phyloP scores from a whole-genome alignment of 2,888 invertebrate genomes.

The Hirtodrosophila trivittata region DNA sequence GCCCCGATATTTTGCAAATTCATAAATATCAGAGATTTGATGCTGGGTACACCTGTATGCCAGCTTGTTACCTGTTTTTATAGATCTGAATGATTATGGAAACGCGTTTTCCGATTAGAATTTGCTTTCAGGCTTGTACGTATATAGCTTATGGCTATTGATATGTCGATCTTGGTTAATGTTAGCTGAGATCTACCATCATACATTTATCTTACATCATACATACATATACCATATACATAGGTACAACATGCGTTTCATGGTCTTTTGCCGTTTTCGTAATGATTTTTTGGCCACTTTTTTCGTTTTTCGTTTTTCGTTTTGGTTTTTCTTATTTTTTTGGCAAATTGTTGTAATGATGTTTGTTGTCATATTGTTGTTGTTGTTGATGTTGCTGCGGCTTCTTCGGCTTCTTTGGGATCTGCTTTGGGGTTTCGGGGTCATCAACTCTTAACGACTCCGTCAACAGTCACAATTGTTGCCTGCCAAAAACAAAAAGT shows the following conservation, averaged over 20 bases:
- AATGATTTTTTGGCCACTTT: constrained; percentile 39
- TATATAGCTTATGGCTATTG: too few species aligned
- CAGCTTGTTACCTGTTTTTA: too few species aligned
- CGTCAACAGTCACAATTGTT: constrained; percentile 35
- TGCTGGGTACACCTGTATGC: too few species aligned
- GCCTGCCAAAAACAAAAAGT: constrained; percentile 31
- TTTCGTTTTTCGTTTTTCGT: constrained; percentile 6
- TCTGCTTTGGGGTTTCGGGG: constrained; percentile 67
- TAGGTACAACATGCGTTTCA: constrained; percentile 24
- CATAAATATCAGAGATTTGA: too few species aligned
- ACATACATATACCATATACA: background rate
- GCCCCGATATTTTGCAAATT: too few species aligned
- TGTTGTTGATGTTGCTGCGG: constrained; percentile 37
- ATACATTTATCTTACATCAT: background rate
- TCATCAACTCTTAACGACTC: constrained; percentile 54
- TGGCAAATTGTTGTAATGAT: constrained; percentile 31
- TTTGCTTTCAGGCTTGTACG: too few species aligned
- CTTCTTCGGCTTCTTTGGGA: constrained; percentile 38
- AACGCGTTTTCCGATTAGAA: too few species aligned
- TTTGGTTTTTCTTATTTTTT: constrained; percentile 22
- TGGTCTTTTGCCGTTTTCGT: constrained; percentile 43
- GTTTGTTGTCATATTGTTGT: constrained; percentile 29
- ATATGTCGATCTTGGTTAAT: too few species aligned
- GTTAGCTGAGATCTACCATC: too few species aligned
- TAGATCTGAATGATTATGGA: too few species aligned